A percentile compares a stretch with the other conserved stretches of the same genome.
Conservation (phyloP, 2,113 vertebrate genomes). For the Anguilla japonica region DNA sequence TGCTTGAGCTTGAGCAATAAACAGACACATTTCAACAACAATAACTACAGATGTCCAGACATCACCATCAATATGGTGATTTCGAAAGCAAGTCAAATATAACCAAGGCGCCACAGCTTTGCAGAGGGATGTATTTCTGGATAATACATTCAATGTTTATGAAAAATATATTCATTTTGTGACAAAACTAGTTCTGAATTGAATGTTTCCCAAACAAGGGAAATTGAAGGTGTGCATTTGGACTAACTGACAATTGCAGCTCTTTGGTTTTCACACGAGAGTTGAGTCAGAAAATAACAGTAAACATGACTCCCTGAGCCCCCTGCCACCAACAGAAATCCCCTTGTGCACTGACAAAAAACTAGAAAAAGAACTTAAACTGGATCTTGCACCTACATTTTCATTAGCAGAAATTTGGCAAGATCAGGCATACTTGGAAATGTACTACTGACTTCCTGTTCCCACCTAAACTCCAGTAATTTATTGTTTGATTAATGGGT, state of each 20-base stretch:
- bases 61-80: neutral
- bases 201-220: conserved; percentile 11
- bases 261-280: conserved; percentile 16
- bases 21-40: neutral
- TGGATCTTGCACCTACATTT: no score
- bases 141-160: neutral
- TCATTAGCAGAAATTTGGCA: no score
- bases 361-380: neutral
- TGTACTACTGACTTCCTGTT: neutral
- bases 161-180: conserved; percentile 2
- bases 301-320: conserved; percentile 8
- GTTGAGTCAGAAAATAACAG: conserved; percentile 16
- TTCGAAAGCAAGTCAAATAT: neutral
- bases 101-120: neutral
- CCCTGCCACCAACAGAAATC: neutral
- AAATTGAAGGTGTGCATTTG: neutral
- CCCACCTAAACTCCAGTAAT: neutral
- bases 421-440: no score
- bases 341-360: neutral
- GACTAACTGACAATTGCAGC: neutral
- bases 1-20: neutral
- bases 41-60: neutral
- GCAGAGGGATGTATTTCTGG: no score
- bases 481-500: neutral
- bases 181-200: neutral